Evolutionary conservation across 2,797 vertebrate genomes (phyloP).

Genomic region (Psittacula echo): DNA sequence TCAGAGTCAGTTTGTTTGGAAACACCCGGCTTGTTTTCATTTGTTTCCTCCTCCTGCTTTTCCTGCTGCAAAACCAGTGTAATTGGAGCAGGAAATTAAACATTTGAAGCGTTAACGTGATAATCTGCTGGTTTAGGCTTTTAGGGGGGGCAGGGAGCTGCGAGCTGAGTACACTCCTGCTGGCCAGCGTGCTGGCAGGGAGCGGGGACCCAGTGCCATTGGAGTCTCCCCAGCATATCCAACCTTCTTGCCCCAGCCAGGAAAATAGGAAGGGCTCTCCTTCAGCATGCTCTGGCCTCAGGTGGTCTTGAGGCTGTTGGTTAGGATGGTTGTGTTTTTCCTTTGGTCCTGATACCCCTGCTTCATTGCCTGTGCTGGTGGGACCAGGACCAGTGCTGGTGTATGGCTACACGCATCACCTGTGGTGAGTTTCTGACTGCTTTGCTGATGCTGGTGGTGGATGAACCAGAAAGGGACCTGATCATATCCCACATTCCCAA

Average conservation of each 20-base stretch:
- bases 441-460: neutral
- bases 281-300: neutral
- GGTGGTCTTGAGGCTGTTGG: neutral
- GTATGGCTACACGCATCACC: neutral
- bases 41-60: neutral
- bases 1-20: neutral
- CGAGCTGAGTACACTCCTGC: neutral
- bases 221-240: fast-evolving
- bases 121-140: constrained; percentile 59
- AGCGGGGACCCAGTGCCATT: fast-evolving
- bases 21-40: neutral
- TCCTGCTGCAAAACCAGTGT: constrained; percentile 24
- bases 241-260: neutral
- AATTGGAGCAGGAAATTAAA: constrained; percentile 67
- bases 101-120: constrained; percentile 62
- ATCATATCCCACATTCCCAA: neutral
- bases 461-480: neutral
- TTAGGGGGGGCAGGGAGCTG: neutral
- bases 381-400: neutral
- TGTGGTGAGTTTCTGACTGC: neutral
- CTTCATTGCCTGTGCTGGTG: fast-evolving
- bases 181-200: fast-evolving
- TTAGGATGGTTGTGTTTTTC: neutral
- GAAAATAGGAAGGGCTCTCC: neutral
- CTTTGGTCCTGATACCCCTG: neutral